These are phyloP conservation scores for Ahaetulla prasina DNA, from an alignment of 2,113 vertebrate species.

Conservation along the genomic window DNA sequence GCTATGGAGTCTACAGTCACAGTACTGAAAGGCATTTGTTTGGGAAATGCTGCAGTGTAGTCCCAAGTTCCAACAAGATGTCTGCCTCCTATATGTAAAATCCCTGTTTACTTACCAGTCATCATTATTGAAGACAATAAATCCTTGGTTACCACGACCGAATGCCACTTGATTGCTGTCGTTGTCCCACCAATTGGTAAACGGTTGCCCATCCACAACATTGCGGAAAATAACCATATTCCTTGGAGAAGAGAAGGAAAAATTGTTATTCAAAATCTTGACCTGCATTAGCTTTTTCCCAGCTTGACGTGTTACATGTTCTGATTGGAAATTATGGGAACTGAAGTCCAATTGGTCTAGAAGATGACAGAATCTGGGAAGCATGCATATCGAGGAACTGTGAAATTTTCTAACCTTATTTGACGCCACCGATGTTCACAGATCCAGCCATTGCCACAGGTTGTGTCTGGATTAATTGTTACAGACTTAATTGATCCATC, in stretches of 20 bases:
- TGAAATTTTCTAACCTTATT: slow-evolving; percentile 73
- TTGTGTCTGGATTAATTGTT: slow-evolving; percentile 81
- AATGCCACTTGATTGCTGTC: slow-evolving; percentile 89
- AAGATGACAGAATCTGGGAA: neutral
- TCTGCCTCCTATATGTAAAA: neutral
- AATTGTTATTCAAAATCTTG: neutral
- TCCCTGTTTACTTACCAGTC: slow-evolving; percentile 72
- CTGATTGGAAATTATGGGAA: neutral
- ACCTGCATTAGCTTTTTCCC: neutral
- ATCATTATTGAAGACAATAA: slow-evolving; percentile 87
- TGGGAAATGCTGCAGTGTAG: neutral
- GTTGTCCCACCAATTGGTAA: slow-evolving; percentile 95
- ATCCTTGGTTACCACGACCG: slow-evolving; percentile 83
- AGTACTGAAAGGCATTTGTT: neutral
- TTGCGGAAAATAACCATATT: slow-evolving; percentile 95
- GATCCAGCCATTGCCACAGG: slow-evolving; percentile 90
- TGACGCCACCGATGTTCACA: slow-evolving; percentile 95
- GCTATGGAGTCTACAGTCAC: neutral
- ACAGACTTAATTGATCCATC: slow-evolving; percentile 83
- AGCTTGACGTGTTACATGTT: neutral
- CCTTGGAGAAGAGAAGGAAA: slow-evolving; percentile 56
- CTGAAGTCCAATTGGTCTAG: neutral
- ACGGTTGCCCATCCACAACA: slow-evolving; percentile 77
- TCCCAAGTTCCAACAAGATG: too few species aligned
- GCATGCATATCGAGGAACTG: neutral